Conservation (phyloP, 1,140 invertebrate genomes). For the Drosophila nebulosa region DNA sequence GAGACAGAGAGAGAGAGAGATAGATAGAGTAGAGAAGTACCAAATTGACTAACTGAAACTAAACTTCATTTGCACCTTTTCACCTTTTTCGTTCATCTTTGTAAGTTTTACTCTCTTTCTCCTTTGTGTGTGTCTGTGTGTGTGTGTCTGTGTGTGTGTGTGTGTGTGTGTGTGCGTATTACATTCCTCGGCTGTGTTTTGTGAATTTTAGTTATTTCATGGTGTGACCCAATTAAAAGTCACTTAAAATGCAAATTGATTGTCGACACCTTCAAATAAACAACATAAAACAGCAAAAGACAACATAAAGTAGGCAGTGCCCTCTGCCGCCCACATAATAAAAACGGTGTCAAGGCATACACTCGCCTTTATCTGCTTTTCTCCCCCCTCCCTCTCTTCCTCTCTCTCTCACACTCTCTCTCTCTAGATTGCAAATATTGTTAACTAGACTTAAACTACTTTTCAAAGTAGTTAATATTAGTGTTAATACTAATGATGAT, state of each 20-base stretch:
- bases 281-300: not conserved
- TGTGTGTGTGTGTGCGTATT: not conserved
- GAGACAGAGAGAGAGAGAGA: not conserved
- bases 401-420: no score
- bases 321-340: not conserved
- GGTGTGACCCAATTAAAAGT: constrained; percentile 1
- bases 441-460: not conserved
- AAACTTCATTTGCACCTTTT: not conserved
- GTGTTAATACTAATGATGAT: not conserved
- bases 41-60: constrained; percentile 1
- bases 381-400: no score
- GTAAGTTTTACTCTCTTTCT: constrained; percentile 7
- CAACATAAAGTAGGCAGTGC: not conserved
- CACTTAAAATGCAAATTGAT: constrained; percentile 2
- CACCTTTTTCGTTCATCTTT: not conserved
- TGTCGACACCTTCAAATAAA: constrained; percentile 1
- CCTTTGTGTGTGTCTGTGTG: no score
- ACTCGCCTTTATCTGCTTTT: not conserved
- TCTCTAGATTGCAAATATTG: not conserved
- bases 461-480: not conserved
- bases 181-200: not conserved
- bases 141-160: not conserved
- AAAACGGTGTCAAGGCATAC: not conserved
- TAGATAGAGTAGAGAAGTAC: not conserved
- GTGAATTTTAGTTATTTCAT: not conserved